These are phyloP conservation scores for Monoplex corrugatus DNA, from an alignment of 2,888 invertebrate genomes.

Conservation along the genomic window DNA sequence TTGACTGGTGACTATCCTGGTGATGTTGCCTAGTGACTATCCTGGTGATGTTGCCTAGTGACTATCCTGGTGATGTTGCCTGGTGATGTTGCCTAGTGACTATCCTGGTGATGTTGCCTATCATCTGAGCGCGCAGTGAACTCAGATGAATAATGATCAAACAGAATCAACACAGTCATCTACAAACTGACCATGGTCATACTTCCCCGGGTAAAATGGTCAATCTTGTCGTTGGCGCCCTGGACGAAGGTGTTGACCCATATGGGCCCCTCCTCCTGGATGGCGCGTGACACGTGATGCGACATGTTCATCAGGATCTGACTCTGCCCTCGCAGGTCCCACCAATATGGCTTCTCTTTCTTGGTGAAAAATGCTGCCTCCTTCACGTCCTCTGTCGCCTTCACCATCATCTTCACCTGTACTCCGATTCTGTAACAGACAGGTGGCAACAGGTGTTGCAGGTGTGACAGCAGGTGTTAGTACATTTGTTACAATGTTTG, in stretches of 20 bases:
- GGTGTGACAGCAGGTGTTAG: no score
- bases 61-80: no score
- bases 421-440: slow-evolving; percentile 54
- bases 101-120: no score
- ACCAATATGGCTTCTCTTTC: slow-evolving; percentile 70
- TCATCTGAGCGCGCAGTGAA: no score
- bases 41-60: no score
- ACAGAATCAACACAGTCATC: no score
- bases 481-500: no score
- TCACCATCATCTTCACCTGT: slow-evolving; percentile 59
- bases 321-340: slow-evolving; percentile 62
- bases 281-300: slow-evolving; percentile 54
- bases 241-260: slow-evolving; percentile 59
- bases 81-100: no score
- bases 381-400: slow-evolving; percentile 64
- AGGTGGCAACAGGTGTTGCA: background rate
- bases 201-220: slow-evolving; percentile 63
- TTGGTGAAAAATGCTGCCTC: slow-evolving; percentile 66
- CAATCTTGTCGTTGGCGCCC: slow-evolving; percentile 59
- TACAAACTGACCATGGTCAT: slow-evolving; percentile 59
- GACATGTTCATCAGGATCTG: slow-evolving; percentile 58
- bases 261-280: slow-evolving; percentile 55
- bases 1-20: no score
- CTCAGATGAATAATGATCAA: no score
- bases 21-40: no score